Evolutionary conservation across 2,888 invertebrate species (phyloP).

Genomic region (Carterocephalus palaemon): DNA sequence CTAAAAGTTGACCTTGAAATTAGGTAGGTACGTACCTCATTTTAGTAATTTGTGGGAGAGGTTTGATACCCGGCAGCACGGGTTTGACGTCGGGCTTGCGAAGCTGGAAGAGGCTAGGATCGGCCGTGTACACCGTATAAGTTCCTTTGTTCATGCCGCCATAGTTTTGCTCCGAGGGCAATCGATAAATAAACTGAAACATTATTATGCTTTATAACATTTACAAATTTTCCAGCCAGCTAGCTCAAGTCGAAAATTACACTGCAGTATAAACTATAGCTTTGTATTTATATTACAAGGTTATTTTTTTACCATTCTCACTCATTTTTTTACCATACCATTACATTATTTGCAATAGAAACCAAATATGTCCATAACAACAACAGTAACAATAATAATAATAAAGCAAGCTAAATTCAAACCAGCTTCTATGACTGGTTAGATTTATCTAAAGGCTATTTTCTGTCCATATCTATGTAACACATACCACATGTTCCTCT

Average conservation of each 20-base stretch:
- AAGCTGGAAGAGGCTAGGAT: constrained; percentile 86
- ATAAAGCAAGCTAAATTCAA: not conserved
- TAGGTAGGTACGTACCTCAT: no score
- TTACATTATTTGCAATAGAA: no score
- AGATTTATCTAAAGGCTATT: not conserved
- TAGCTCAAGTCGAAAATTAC: no score
- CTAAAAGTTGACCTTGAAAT: no score
- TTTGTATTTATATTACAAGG: no score
- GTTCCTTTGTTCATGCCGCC: constrained; percentile 86
- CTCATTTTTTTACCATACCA: no score
- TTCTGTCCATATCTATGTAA: not conserved
- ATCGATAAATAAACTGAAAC: constrained; percentile 86
- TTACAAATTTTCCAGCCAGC: no score
- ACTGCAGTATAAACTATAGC: no score
- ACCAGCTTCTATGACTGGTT: not conserved
- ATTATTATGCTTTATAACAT: no score
- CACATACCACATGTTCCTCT: constrained; percentile 90
- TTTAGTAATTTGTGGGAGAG: constrained; percentile 78
- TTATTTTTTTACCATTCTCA: no score
- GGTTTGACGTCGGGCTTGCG: constrained; percentile 59
- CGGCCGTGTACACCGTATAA: constrained; percentile 88
- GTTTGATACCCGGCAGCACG: constrained; percentile 66
- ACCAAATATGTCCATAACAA: no score
- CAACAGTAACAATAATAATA: no score
- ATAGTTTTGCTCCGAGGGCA: constrained; percentile 86